Percentiles rank a stretch among this genome's conserved stretches.
Evolutionary conservation across 2,888 invertebrate genomes (phyloP).

Genomic region (Platycheirus rosarum): DNA sequence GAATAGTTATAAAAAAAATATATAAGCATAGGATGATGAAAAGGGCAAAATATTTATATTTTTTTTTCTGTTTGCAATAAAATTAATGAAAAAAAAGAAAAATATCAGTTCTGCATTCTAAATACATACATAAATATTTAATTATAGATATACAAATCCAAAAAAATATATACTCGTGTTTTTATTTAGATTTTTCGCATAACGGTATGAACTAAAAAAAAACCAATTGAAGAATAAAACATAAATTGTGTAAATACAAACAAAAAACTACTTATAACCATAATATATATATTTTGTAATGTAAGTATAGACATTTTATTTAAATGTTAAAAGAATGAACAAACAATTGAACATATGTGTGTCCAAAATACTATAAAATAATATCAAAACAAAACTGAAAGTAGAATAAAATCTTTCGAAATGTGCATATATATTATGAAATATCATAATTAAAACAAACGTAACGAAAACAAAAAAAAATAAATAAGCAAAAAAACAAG

Average conservation of each 20-base stretch:
- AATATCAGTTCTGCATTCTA: conserved; percentile 47
- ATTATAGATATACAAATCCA: neutral
- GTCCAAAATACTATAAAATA: conserved; percentile 49
- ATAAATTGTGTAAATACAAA: conserved; percentile 33
- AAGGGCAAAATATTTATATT: conserved; percentile 21
- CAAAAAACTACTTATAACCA: conserved; percentile 14
- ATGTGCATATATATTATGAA: neutral
- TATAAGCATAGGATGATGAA: neutral
- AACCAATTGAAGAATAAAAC: conserved; percentile 26
- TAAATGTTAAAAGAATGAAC: conserved; percentile 30
- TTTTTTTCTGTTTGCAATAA: conserved; percentile 31
- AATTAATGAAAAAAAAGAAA: conserved; percentile 4
- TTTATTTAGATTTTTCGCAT: conserved; percentile 10
- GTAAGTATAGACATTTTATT: conserved; percentile 30
- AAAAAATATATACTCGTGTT: conserved; percentile 51
- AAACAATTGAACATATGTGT: conserved; percentile 25
- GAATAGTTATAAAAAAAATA: neutral
- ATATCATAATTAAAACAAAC: conserved; percentile 24
- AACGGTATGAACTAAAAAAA: conserved; percentile 13
- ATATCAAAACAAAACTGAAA: conserved; percentile 4
- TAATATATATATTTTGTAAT: conserved; percentile 33
- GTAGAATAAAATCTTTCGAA: neutral
- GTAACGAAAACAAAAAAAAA: conserved; percentile 56
- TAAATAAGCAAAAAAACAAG: conserved; percentile 38
- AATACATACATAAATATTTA: conserved; percentile 21